phyloP scores from a whole-genome alignment of 2,797 vertebrate genomes.

The Limosa lapponica region DNA sequence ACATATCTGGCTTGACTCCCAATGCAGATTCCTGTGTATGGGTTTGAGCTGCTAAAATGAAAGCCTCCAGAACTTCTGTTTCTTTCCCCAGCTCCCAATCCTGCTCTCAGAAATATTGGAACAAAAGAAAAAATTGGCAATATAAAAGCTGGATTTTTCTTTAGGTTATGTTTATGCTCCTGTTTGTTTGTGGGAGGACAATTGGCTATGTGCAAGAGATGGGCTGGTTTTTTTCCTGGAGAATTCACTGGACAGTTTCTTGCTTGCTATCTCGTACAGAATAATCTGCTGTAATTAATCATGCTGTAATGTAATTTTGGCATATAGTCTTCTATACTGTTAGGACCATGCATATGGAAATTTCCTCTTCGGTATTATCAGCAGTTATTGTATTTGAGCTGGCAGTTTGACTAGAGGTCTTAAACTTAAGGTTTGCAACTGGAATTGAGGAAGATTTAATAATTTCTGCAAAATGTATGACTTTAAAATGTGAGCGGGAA shows the following conservation, averaged over 20 bases:
- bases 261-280: background rate
- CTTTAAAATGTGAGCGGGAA: background rate
- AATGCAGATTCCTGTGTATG: background rate
- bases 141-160: background rate
- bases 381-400: background rate
- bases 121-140: background rate
- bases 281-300: constrained; percentile 17
- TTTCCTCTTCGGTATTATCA: background rate
- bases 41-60: background rate
- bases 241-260: background rate
- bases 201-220: background rate
- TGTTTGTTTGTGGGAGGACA: background rate
- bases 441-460: background rate
- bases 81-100: background rate
- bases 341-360: background rate
- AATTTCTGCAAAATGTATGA: background rate
- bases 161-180: background rate
- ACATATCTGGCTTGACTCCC: background rate
- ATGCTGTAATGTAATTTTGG: background rate
- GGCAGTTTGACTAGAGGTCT: background rate
- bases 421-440: background rate
- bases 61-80: background rate
- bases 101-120: background rate
- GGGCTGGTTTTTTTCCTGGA: background rate
- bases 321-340: background rate